Percentiles rank a stretch among this genome's conserved stretches.
Evolutionary conservation across 2,888 invertebrate species (phyloP).

Genomic region (Nemoura dubitans): DNA sequence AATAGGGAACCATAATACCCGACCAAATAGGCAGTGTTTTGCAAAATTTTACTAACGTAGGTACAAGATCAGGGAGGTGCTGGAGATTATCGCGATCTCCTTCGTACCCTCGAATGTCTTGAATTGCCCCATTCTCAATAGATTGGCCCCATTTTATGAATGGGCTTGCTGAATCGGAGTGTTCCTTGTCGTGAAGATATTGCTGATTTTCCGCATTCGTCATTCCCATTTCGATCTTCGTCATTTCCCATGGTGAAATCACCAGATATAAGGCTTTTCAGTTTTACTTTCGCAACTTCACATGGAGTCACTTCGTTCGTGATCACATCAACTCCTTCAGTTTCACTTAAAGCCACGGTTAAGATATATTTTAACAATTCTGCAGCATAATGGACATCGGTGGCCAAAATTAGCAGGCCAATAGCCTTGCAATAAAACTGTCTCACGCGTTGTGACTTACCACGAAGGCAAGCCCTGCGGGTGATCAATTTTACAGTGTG

Average conservation of each 20-base stretch:
- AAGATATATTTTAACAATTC: conserved; percentile 8
- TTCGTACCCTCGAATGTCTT: conserved; percentile 38
- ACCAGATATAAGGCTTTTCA: conserved; percentile 41
- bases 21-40: conserved; percentile 49
- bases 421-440: conserved; percentile 19
- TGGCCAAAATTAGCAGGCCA: not conserved
- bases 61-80: conserved; percentile 47
- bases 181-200: conserved; percentile 42
- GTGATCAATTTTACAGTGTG: conserved; percentile 20
- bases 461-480: not conserved
- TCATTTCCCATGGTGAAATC: conserved; percentile 33
- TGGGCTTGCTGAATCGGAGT: conserved; percentile 44
- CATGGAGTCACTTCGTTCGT: not conserved
- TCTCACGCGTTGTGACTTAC: not conserved
- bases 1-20: conserved; percentile 45
- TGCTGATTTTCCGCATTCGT: not conserved
- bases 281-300: not conserved
- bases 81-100: conserved; percentile 48
- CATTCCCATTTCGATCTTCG: too few species aligned
- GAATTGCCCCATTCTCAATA: conserved; percentile 16
- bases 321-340: conserved; percentile 12
- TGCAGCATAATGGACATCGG: not conserved
- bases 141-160: conserved; percentile 39
- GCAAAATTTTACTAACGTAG: too few species aligned
- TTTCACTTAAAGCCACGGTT: conserved; percentile 23